Evolutionary conservation across 2,888 invertebrate species (phyloP), one percentile per base, ranked within the genome.

Genomic region (Gasteruption jaculator): DNA sequence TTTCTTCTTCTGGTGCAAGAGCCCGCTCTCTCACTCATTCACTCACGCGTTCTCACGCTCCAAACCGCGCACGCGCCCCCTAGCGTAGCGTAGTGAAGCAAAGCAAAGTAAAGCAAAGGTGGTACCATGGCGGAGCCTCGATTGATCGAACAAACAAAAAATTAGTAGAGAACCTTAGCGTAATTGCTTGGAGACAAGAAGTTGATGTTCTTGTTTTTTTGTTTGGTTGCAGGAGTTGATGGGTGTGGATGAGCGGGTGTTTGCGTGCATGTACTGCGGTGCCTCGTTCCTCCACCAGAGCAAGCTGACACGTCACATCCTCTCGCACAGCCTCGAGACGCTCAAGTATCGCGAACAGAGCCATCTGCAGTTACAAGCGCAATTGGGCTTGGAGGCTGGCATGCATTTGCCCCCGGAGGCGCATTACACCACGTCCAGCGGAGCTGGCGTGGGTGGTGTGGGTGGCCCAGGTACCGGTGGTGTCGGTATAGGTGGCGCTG

Each of bases 161-260:
- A n/a, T n/a, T n/a, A n/a, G 30, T 30, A 35, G 35, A 40, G 31
- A 41, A 37, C 26, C 21, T 24, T 33, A 32, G 22, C 34, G 22
- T 25, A 25, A 22, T 49, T 50, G 46, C 47, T 43, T 48, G 50
- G 53, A 74, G 73, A 82, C 84, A 87, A 88, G 88, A 88, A 89
- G 89, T 88, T 89, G 88, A 88, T 86, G 87, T 82, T 81, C 80
- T 80, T 73, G 77, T 72, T 81, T n/a, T n/a, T n/a, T n/a, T 82
- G 82, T 82, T 83, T 83, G 87, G 86, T 88, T 89, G 86, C 90
- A 90, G 90, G 89, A 89, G 82, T 77, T 79, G 76, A 82, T 84
- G 82, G 81, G 84, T 80, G 81, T 81, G 79, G 77, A 79, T 76
- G 73, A 75, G 73, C 73, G 78, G 61, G 73, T 82, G 67, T 87